Evolutionary conservation across 1,140 invertebrate genomes (phyloP), one percentile per base, ranked within the genome.

Genomic region (Drosophila simulans): DNA sequence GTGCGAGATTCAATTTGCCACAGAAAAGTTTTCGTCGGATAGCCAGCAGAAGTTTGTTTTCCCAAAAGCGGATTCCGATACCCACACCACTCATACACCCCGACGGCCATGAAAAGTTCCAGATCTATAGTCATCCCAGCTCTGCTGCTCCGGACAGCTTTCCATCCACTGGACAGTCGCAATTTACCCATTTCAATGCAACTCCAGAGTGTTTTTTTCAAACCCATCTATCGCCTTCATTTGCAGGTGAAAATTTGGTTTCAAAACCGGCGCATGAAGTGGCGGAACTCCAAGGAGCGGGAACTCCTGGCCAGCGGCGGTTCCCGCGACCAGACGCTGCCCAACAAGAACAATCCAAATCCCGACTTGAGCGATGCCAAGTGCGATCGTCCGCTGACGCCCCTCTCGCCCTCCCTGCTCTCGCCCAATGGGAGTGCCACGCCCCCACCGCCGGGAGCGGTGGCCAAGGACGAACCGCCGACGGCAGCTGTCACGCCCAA

Each of bases 321-420:
- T 4, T 97, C 97, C 8, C 94, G 98, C 17, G 98, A 99, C 90
- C 97, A 99, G 92, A 99, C 98, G 0, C 93, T 99, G 27, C 98
- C 98, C 0, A 99, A 97, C 92, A 99, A 99, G 92, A 98, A 98
- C 93, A 99, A 99, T 92, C 98, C 98, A 0, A 97, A 98, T 93
- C 98, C 98, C 0, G 98, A 99, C 92, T 93, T 99, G 48, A 98
- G 97, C 80, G 98, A 99, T 91, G 97, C 97, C 5, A 96, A 96
- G 80, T 95, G 94, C 11, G 96, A 97, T 91, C 95, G 95, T 51
- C 95, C 95, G 0, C 92, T 93, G 0, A 94, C 94, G 91, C 94
- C 93, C 46, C 95, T 92, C 45, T 92, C 91, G 35, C 93, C 91
- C 5, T 73, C 84, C 11, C 64, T 91, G 17, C 75, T 91, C 4